A percentile compares a stretch with the other conserved stretches of the same genome.
Conservation (phyloP, 1,140 invertebrate species). For the Papilio xuthus region DNA sequence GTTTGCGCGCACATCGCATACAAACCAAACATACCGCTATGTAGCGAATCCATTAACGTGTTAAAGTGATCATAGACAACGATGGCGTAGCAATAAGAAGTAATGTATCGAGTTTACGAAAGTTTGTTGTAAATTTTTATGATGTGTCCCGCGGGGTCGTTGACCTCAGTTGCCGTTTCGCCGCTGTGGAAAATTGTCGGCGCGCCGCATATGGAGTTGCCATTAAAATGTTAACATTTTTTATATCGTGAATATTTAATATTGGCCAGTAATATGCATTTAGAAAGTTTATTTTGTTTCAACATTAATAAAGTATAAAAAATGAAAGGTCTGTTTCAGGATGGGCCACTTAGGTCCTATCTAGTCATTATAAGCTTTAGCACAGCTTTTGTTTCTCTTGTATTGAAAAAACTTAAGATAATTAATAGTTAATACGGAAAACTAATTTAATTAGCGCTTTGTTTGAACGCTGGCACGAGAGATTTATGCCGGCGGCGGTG, state of each 20-base stretch:
- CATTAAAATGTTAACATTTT: not conserved
- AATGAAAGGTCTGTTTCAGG: too few species aligned
- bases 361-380: not conserved
- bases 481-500: conserved; percentile 24
- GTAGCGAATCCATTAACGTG: conserved; percentile 25
- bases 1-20: conserved; percentile 44
- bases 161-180: conserved; percentile 41
- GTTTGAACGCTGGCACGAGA: conserved; percentile 28
- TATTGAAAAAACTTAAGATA: not conserved
- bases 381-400: not conserved
- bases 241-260: not conserved
- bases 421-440: not conserved
- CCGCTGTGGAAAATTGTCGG: conserved; percentile 44
- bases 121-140: conserved; percentile 40
- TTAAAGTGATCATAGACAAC: not conserved
- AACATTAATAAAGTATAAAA: not conserved
- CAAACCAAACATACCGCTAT: conserved; percentile 38
- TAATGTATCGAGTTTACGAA: conserved; percentile 42
- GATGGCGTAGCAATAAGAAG: conserved; percentile 9
- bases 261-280: not conserved
- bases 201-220: conserved; percentile 1
- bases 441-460: conserved; percentile 31
- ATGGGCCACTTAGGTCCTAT: too few species aligned
- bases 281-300: not conserved
- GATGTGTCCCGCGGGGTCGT: conserved; percentile 42